Conservation (phyloP, 2,888 invertebrate genomes). For the Aleiodes testaceus region DNA sequence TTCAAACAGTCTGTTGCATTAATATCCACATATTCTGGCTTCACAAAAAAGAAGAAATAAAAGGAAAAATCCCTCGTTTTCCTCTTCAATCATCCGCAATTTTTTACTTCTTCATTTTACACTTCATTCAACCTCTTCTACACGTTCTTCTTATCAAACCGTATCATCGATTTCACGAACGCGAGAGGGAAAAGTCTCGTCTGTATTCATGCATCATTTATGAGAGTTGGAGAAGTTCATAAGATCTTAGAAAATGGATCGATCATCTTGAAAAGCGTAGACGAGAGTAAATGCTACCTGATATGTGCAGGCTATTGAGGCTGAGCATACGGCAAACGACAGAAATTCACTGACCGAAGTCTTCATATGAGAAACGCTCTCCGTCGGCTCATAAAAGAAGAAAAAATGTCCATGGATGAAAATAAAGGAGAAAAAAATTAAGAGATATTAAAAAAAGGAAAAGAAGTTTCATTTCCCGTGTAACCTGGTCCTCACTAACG, state of each 20-base stretch:
- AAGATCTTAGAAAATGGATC: slow-evolving; percentile 33
- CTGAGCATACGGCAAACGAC: slow-evolving; percentile 26
- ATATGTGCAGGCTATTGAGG: slow-evolving; percentile 38
- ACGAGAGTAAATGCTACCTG: slow-evolving; percentile 30
- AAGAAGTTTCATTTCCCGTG: slow-evolving; percentile 57
- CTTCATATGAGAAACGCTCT: no score
- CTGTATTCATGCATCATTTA: slow-evolving; percentile 31
- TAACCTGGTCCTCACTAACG: slow-evolving; percentile 60
- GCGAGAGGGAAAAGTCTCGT: slow-evolving; percentile 18
- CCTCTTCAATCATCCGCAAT: slow-evolving; percentile 2
- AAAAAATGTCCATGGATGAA: not conserved
- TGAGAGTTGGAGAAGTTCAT: slow-evolving; percentile 12
- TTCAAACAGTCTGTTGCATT: slow-evolving; percentile 48
- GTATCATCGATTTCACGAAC: slow-evolving; percentile 23
- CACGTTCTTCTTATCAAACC: slow-evolving; percentile 15
- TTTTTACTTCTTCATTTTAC: not conserved
- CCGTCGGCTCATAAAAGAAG: no score
- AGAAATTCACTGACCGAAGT: slow-evolving; percentile 4
- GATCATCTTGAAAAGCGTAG: slow-evolving; percentile 37
- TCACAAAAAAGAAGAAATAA: not conserved
- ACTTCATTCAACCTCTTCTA: slow-evolving; percentile 2
- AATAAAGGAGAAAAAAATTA: slow-evolving; percentile 33
- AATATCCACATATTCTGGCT: slow-evolving; percentile 47
- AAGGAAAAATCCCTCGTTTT: not conserved
- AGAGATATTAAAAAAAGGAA: slow-evolving; percentile 43